phyloP scores from a whole-genome alignment of 2,888 invertebrate species.

The Biston stratarius region DNA sequence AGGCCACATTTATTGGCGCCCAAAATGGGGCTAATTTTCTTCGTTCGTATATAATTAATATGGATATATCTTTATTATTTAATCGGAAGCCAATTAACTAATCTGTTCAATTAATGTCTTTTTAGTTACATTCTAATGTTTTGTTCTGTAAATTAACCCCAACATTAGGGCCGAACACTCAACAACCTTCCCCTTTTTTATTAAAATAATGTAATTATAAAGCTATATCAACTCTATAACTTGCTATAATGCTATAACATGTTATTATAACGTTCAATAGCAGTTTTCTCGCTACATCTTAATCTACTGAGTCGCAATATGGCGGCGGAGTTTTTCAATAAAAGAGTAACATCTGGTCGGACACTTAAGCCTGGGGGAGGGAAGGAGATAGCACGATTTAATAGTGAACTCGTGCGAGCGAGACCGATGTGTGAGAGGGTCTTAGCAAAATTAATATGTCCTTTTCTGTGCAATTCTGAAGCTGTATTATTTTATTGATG shows the following conservation, averaged over 20 bases:
- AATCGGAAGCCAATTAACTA: no score
- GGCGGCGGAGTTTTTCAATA: conserved; percentile 84
- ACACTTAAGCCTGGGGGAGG: conserved; percentile 81
- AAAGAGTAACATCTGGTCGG: conserved; percentile 80
- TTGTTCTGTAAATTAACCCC: no score
- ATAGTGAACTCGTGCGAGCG: conserved; percentile 49
- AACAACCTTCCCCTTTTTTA: no score
- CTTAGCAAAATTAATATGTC: conserved; percentile 82
- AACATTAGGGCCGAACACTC: no score
- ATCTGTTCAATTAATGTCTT: no score
- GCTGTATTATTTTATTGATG: conserved; percentile 82
- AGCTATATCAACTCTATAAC: conserved; percentile 4
- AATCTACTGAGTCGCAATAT: conserved; percentile 82
- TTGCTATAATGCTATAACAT: conserved; percentile 49
- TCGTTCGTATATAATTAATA: no score
- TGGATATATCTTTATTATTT: no score
- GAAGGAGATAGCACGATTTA: conserved; percentile 59
- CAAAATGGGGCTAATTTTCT: no score
- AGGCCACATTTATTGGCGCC: no score
- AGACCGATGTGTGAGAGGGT: conserved; percentile 60
- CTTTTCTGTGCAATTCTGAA: conserved; percentile 77
- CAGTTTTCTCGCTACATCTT: conserved; percentile 73
- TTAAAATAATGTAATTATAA: neutral
- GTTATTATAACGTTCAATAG: conserved; percentile 53
- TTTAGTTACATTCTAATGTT: no score